Evolutionary conservation across 2,888 invertebrate species (phyloP).

Genomic region (Pogonocherus hispidulus): DNA sequence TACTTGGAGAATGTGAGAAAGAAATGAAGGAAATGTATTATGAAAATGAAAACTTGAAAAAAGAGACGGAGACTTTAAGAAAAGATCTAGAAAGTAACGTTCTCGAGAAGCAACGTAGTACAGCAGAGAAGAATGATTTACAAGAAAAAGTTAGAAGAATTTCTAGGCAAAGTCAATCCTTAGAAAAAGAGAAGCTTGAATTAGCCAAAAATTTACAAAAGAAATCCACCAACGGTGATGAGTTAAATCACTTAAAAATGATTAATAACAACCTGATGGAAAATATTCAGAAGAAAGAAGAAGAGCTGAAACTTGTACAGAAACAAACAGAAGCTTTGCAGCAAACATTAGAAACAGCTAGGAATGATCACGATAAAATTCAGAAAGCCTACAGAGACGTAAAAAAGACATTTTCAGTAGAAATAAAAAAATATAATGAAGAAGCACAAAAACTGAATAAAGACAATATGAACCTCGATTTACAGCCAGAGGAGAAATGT

Average conservation of each 20-base stretch:
- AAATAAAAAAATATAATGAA: conserved; percentile 36
- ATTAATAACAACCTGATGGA: conserved; percentile 30
- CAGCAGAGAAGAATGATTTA: conserved; percentile 24
- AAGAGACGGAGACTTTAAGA: conserved; percentile 28
- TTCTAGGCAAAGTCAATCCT: conserved; percentile 8
- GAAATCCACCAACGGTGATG: conserved; percentile 13
- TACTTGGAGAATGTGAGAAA: conserved; percentile 39
- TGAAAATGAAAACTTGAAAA: conserved; percentile 29
- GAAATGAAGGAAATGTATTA: conserved; percentile 40
- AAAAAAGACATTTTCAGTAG: conserved; percentile 38
- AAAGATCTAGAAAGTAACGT: conserved; percentile 12
- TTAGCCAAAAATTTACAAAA: conserved; percentile 3
- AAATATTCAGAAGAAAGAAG: conserved; percentile 28
- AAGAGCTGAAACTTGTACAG: conserved; percentile 25
- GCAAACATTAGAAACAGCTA: conserved; percentile 33
- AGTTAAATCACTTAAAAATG: conserved; percentile 14
- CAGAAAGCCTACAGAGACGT: conserved; percentile 46
- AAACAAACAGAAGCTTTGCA: conserved; percentile 28
- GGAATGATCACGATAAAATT: conserved; percentile 44
- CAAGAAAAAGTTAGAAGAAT: conserved; percentile 20
- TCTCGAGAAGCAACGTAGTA: conserved; percentile 18
- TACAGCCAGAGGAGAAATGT: background rate
- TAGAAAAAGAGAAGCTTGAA: conserved; percentile 24
- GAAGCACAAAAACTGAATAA: conserved; percentile 16
- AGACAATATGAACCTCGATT: conserved; percentile 1